phyloP scores from a whole-genome alignment of 1,140 invertebrate genomes.

The Trissolcus basalis region DNA sequence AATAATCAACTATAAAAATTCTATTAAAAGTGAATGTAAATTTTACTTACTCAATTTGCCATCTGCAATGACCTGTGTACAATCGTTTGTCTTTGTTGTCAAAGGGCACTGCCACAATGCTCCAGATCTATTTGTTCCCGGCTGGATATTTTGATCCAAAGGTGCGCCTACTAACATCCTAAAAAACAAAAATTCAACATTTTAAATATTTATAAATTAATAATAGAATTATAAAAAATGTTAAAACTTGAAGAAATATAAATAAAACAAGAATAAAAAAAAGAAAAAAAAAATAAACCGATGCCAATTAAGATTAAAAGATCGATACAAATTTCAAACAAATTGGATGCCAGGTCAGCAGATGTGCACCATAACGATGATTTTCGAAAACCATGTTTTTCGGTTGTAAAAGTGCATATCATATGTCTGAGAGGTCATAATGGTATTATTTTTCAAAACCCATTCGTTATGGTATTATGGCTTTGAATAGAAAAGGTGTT shows the following conservation, averaged over 20 bases:
- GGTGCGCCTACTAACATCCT: conserved; percentile 96
- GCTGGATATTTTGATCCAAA: conserved; percentile 88
- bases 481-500: no score
- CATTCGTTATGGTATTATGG: no score
- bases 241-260: no score
- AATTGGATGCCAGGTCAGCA: not conserved
- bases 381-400: conserved; percentile 2
- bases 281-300: not conserved
- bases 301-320: no score
- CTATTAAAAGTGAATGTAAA: conserved; percentile 1
- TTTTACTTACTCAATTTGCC: conserved; percentile 85
- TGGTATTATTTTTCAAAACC: not conserved
- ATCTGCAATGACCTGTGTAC: conserved; percentile 90
- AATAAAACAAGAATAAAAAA: no score
- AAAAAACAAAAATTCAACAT: no score
- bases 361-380: conserved; percentile 20
- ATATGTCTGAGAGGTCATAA: not conserved
- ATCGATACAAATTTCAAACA: no score
- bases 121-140: conserved; percentile 88
- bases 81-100: conserved; percentile 81
- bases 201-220: no score
- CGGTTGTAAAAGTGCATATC: conserved; percentile 14
- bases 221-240: no score
- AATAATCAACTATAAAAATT: not conserved
- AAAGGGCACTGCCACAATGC: conserved; percentile 92